Evolutionary conservation across 2,888 invertebrate species (phyloP).

Genomic region (Cerceris rybyensis): DNA sequence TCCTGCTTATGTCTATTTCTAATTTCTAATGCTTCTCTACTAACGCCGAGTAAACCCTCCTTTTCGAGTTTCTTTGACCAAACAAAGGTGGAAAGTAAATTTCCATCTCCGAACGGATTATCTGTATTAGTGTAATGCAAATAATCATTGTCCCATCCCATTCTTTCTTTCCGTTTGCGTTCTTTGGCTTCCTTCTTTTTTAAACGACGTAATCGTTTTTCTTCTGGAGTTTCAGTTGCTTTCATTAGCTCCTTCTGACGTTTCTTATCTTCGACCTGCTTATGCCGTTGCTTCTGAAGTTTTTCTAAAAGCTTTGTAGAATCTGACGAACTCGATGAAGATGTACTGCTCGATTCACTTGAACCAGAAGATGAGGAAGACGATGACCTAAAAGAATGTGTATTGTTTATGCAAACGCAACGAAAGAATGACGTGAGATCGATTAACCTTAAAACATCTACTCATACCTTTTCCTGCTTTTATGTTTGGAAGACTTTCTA

Average conservation of each 20-base stretch:
- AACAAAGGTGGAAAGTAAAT: conserved; percentile 96
- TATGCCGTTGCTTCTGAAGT: conserved; percentile 88
- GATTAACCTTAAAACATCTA: too few relatives aligned
- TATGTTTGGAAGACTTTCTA: conserved; percentile 70
- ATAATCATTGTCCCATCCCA: conserved; percentile 99
- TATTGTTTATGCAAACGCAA: background rate
- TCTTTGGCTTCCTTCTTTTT: conserved; percentile 96
- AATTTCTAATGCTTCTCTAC: conserved; percentile 90
- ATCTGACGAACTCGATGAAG: conserved; percentile 81
- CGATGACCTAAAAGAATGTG: conserved; percentile 16
- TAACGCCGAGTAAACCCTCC: conserved; percentile 92
- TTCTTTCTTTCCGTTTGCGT: conserved; percentile 91
- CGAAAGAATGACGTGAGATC: too few relatives aligned
- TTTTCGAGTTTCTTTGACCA: conserved; percentile 98
- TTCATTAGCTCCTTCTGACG: conserved; percentile 90
- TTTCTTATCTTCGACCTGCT: conserved; percentile 86
- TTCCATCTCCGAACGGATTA: conserved; percentile 99
- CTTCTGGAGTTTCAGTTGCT: conserved; percentile 96
- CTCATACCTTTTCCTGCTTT: conserved; percentile 66
- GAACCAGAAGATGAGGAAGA: conserved; percentile 67
- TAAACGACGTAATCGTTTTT: conserved; percentile 92
- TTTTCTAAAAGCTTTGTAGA: conserved; percentile 88
- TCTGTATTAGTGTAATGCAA: conserved; percentile 98
- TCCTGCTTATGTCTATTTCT: conserved; percentile 93
- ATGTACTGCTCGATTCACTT: conserved; percentile 62